Base-by-base conservation (phyloP, 2,797 vertebrate species). In the Cynopterus sphinx region DNA sequence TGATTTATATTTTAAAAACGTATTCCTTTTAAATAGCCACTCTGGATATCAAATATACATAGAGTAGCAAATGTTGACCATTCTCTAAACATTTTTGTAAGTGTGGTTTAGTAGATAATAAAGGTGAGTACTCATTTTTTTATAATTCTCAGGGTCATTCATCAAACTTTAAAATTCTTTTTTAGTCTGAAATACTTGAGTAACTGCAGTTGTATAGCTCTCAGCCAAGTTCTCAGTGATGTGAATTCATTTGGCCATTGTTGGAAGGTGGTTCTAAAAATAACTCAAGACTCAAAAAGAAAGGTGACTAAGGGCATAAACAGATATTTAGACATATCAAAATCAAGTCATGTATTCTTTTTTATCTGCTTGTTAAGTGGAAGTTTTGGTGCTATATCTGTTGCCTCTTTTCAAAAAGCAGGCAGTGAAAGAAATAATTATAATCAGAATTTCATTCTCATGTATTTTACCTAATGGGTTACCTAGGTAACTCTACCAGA, bases 401-500 rank as follows among this genome's bases (percentile, higher is more conserved):
- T 73, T 94, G 41, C 92, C 33, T 89, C 43, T 95, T 95, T 95
- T 96, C 79, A 94, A 87, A 98, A 93, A n/a, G 36, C 79, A 94
- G 61, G 81, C 39, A 82, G 79, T 41, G 79, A 67, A 95, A 36
- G 77, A 92, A 97, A 87, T 89, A 89, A 61, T 94, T 59, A 63
- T 39, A 95, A 82, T 89, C 83, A 93, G 67, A 95, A 90, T 91
- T 94, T 87, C 83, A 94, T 92, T 85, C 75, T 95, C 39, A 83
- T 41, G 39, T 95, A 81, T 93, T 96, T 97, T 94, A 86, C 33
- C 83, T 97, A 96, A 82, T 61, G 84, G 49, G 96, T 96, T 97
- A 83, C 96, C 91, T 95, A 95, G 93, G 93, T 90, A 97, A 97
- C 95, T 73, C 46, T 41, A 43, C 53, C 26, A 63, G 57, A 70